phyloP scores from a whole-genome alignment of 1,140 invertebrate genomes.

The Meteorus sp. region DNA sequence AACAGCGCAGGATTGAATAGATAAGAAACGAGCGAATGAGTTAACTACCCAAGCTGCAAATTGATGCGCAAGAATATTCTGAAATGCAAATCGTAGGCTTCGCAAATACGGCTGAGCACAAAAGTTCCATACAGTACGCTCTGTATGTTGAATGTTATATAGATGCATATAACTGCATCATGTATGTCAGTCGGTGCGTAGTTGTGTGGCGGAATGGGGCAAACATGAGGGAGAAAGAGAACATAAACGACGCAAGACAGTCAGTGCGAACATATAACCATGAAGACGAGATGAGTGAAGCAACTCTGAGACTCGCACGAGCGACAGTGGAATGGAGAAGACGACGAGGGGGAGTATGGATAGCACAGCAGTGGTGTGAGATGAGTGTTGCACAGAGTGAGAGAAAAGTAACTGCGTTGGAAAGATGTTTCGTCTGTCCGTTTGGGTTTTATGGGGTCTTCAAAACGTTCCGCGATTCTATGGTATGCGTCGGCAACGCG shows the following conservation, averaged over 20 bases:
- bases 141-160: slow-evolving; percentile 3
- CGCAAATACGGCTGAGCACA: background rate
- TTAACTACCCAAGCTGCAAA: slow-evolving; percentile 14
- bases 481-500: slow-evolving; percentile 41
- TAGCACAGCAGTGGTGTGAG: no score
- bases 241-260: background rate
- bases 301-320: background rate
- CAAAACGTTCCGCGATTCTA: slow-evolving; percentile 50
- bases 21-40: background rate
- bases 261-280: background rate
- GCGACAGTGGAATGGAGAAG: background rate
- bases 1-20: background rate
- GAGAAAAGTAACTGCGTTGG: no score
- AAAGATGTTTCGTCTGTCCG: slow-evolving; percentile 33
- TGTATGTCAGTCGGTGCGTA: background rate
- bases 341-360: background rate
- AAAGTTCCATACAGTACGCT: background rate
- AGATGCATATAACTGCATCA: background rate
- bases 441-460: slow-evolving; percentile 53
- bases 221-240: background rate
- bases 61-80: slow-evolving; percentile 16
- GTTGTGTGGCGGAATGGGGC: background rate
- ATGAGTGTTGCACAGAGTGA: no score
- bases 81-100: slow-evolving; percentile 12
- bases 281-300: slow-evolving; percentile 1